Percentiles rank a stretch among this genome's conserved stretches.
phyloP scores from a whole-genome alignment of 2,113 vertebrate genomes.

The Aspiorhynchus laticeps region DNA sequence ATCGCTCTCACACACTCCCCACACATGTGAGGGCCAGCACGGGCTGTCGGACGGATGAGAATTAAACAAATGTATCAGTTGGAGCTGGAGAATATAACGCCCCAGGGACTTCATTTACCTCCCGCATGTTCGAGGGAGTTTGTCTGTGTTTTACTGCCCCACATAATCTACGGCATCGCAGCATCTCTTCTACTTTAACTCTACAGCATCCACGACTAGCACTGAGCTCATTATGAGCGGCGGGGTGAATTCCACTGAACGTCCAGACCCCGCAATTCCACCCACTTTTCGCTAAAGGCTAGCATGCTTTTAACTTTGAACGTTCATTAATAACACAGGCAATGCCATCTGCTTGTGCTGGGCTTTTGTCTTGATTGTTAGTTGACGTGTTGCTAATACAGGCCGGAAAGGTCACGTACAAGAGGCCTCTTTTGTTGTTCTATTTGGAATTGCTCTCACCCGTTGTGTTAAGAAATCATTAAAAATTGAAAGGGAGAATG shows the following conservation, averaged over 20 bases:
- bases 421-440: constrained; percentile 74
- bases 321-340: constrained; percentile 67
- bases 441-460: constrained; percentile 68
- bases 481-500: constrained; percentile 77
- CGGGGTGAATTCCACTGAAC: constrained; percentile 65
- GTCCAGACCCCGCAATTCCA: constrained; percentile 57
- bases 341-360: constrained; percentile 48
- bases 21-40: constrained; percentile 57
- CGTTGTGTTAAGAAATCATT: constrained; percentile 80
- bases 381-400: constrained; percentile 62
- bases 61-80: constrained; percentile 71
- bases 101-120: constrained; percentile 81
- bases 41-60: constrained; percentile 75
- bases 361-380: constrained; percentile 65
- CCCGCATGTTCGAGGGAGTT: constrained; percentile 77
- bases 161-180: constrained; percentile 73
- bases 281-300: constrained; percentile 66
- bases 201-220: constrained; percentile 73
- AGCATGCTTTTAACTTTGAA: constrained; percentile 59
- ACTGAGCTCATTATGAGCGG: constrained; percentile 76
- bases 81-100: constrained; percentile 75
- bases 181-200: constrained; percentile 56
- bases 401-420: constrained; percentile 71
- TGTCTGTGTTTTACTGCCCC: constrained; percentile 77
- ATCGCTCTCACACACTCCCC: constrained; percentile 23